phyloP scores from a whole-genome alignment of 2,888 invertebrate genomes.

The Macropis europaea region DNA sequence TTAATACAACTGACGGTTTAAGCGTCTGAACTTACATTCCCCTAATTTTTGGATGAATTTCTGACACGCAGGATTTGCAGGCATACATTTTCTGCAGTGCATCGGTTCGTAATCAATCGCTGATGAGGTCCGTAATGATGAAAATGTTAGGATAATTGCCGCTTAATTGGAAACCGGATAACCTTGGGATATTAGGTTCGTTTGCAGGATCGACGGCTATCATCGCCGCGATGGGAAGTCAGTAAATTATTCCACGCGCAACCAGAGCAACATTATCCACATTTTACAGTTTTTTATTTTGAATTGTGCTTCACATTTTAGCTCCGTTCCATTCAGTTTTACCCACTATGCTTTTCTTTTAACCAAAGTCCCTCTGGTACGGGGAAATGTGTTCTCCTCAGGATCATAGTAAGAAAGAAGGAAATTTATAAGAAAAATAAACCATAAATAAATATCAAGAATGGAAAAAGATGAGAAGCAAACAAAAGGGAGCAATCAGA shows the following conservation, averaged over 20 bases:
- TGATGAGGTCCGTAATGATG: slow-evolving; percentile 59
- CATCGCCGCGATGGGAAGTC: slow-evolving; percentile 7
- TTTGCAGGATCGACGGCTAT: slow-evolving; percentile 27
- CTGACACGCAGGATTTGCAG: slow-evolving; percentile 12
- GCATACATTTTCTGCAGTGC: slow-evolving; percentile 27
- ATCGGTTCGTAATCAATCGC: slow-evolving; percentile 59
- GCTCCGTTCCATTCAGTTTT: too few relatives aligned
- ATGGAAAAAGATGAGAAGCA: too few relatives aligned
- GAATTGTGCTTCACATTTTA: too few relatives aligned
- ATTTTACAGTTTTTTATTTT: too few relatives aligned
- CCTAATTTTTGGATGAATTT: slow-evolving; percentile 18
- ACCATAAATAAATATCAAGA: too few relatives aligned
- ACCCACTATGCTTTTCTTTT: too few relatives aligned
- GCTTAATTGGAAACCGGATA: slow-evolving; percentile 69
- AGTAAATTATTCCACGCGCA: slow-evolving; percentile 29
- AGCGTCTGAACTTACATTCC: slow-evolving; percentile 15
- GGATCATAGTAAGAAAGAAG: too few relatives aligned
- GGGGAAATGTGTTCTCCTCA: too few relatives aligned
- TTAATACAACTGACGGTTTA: neutral
- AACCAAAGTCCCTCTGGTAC: too few relatives aligned
- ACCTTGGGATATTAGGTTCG: slow-evolving; percentile 58
- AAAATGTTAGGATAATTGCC: slow-evolving; percentile 65
- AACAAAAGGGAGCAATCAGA: too few relatives aligned
- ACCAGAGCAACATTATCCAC: too few relatives aligned
- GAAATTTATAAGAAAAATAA: too few relatives aligned